Evolutionary conservation across 1,140 invertebrate species (phyloP), one percentile per base, ranked within the genome.

Genomic region (Drosophila orena): DNA sequence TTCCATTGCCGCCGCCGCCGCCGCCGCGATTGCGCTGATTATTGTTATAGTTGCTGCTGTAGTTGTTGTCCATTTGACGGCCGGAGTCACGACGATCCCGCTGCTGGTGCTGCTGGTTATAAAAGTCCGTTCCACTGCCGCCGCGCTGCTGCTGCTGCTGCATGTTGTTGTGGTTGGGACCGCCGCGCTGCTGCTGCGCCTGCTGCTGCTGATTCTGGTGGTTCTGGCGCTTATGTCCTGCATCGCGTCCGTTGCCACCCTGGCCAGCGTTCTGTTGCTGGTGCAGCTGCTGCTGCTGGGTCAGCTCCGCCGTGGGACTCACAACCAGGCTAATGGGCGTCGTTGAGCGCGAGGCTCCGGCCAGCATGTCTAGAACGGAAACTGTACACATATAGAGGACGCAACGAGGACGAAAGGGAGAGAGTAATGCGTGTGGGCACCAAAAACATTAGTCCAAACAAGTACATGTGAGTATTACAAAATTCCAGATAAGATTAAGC

Each of bases 261-360:
- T 92, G 79, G 27, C 46, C 64, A 43, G 74, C 44, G 71, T 85
- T 77, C 40, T 77, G 90, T 57, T 75, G 77, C 74, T 79, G 72
- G 35, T 77, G 59, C 47, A 90, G 88, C 64, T 93, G 89, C 85
- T 85, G 92, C 79, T 98, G 97, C 53, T 95, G 95, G 64, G 95
- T 95, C 91, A 97, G 96, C 92, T 98, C 97, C 61, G 95, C 95
- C 4, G 97, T 97, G 42, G 97, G 96, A 74, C 96, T 96, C 93
- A 97, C 96, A 88, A 95, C 90, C 59, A 95, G 92, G 56, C 95
- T 94, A 30, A 95, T 95, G 37, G 96, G 96, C 12, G 96, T 97
- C 40, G 96, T 96, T 38, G 96, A 96, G 49, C 96, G 94, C 50
- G 94, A 94, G 70, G 95, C 95, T 70, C 95, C 95, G 64, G 95